These are phyloP conservation scores for Dreissena polymorpha DNA, from an alignment of 1,140 invertebrate genomes.

Conservation along the genomic window DNA sequence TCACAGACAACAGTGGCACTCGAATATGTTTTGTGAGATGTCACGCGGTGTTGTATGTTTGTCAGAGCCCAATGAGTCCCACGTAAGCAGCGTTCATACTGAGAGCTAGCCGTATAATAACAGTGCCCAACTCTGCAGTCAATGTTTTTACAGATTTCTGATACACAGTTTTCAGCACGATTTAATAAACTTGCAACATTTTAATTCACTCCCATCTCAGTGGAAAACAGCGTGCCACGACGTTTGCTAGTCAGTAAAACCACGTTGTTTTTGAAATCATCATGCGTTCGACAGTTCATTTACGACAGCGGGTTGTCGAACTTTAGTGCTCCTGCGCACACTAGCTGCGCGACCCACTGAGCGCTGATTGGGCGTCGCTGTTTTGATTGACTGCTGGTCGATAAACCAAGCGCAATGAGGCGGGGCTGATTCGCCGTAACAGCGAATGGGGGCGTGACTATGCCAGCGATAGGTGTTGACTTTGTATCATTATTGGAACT, in stretches of 20 bases:
- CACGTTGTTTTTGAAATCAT: constrained; percentile 51
- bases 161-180: constrained; percentile 31
- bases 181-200: constrained; percentile 57
- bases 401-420: constrained; percentile 53
- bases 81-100: not conserved
- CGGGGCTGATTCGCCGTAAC: constrained; percentile 35
- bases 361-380: constrained; percentile 45
- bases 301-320: constrained; percentile 48
- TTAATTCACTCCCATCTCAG: constrained; percentile 54
- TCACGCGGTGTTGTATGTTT: constrained; percentile 31
- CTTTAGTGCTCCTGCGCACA: constrained; percentile 43
- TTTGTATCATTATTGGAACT: constrained; percentile 4
- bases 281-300: constrained; percentile 51
- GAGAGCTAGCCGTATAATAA: constrained; percentile 32
- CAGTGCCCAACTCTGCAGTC: constrained; percentile 8
- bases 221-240: constrained; percentile 31
- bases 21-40: too few species aligned
- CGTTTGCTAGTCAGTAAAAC: constrained; percentile 49
- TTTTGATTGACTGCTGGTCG: constrained; percentile 47
- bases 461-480: constrained; percentile 28
- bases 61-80: not conserved
- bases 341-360: constrained; percentile 41
- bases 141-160: constrained; percentile 41
- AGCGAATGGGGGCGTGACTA: constrained; percentile 11
- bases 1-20: too few species aligned